These are phyloP conservation scores for Neomonachus schauinslandi DNA, from an alignment of 2,113 vertebrate species.

Conservation along the genomic window DNA sequence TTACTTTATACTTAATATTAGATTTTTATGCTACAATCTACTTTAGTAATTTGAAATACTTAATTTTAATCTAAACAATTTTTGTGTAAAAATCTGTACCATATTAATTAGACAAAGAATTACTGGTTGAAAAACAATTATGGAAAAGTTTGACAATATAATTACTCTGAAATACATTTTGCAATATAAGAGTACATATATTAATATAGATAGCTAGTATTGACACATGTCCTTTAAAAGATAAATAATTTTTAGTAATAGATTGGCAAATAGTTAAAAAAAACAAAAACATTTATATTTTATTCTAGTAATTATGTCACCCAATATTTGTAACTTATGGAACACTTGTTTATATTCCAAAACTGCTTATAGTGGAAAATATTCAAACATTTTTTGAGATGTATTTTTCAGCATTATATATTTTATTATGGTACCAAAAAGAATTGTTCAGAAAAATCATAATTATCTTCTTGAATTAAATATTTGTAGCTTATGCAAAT, in stretches of 20 bases:
- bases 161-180: neutral
- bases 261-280: neutral
- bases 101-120: conserved; percentile 74
- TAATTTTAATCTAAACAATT: conserved; percentile 80
- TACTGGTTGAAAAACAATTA: conserved; percentile 57
- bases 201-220: neutral
- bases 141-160: conserved; percentile 45
- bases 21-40: conserved; percentile 79
- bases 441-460: neutral
- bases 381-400: neutral
- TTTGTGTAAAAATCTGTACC: conserved; percentile 76
- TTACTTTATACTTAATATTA: conserved; percentile 78
- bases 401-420: neutral
- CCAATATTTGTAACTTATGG: neutral
- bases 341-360: neutral
- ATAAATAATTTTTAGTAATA: neutral
- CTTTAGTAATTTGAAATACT: conserved; percentile 79
- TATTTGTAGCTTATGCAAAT: neutral
- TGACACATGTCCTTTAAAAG: neutral
- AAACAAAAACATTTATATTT: neutral
- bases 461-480: neutral
- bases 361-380: neutral
- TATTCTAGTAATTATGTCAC: neutral
- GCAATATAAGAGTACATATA: neutral
- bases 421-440: neutral